Percentiles rank a stretch among this genome's conserved stretches.
phyloP scores from a whole-genome alignment of 2,888 invertebrate genomes.

The Trichogramma dendrolimi region DNA sequence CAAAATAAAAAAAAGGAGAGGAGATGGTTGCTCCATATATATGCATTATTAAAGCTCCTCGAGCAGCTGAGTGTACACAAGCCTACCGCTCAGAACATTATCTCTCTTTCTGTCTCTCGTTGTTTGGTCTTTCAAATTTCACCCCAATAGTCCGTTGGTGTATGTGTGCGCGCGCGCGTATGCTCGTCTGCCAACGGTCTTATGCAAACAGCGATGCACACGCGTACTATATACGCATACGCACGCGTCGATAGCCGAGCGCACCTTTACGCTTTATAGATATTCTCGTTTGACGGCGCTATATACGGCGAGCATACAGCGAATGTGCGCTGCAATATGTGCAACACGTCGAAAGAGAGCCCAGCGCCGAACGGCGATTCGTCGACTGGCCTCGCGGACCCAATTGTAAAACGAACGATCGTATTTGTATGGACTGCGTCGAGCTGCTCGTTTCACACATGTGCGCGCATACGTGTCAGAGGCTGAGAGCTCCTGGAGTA shows the following conservation, averaged over 20 bases:
- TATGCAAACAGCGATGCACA: slow-evolving; percentile 38
- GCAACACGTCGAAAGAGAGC: no score
- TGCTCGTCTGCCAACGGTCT: slow-evolving; percentile 34
- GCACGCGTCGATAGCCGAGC: neutral
- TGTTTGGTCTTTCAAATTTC: neutral
- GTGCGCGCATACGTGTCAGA: no score
- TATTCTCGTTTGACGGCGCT: neutral
- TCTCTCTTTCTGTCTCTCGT: slow-evolving; percentile 26
- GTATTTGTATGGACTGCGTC: no score
- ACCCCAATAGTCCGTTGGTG: neutral
- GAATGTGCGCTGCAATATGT: no score
- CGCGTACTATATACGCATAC: neutral
- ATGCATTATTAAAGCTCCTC: slow-evolving; percentile 40
- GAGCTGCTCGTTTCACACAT: no score
- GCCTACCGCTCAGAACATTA: slow-evolving; percentile 26
- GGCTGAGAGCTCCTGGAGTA: no score
- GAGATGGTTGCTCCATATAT: neutral
- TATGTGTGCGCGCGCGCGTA: slow-evolving; percentile 27
- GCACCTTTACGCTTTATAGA: neutral
- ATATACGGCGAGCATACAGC: no score
- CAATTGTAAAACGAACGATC: no score
- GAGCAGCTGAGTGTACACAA: slow-evolving; percentile 51
- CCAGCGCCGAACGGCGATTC: no score
- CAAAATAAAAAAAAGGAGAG: slow-evolving; percentile 5
- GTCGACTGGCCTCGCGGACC: no score